Evolutionary conservation across 2,888 invertebrate species (phyloP), one percentile per base, ranked within the genome.

Genomic region (Tetragnatha montana): DNA sequence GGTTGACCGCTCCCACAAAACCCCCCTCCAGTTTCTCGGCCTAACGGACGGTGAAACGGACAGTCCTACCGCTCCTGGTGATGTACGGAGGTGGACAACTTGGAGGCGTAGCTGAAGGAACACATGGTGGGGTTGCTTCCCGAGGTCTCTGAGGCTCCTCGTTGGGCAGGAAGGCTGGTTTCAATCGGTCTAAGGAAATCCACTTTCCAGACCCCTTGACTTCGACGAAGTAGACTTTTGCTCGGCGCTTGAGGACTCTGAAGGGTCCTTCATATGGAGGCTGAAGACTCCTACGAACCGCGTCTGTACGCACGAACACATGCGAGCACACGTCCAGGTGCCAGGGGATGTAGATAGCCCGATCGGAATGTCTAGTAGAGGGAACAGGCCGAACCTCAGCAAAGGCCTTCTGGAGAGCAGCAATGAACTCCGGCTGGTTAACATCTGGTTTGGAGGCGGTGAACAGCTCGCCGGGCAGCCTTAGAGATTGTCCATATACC

Each of bases 401-500:
- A 71, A 71, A 71, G 8, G 71, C 71, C 6, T 17, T 71, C 22
- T 71, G 12, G 4, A 71, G n/a, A 10, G 19, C n/a, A 8, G 19
- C 22, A 22, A n/a, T 71, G n/a, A 71, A 71, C 0, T 74, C 74
- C 47, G 74, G 22, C 17, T 74, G 74, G 47, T 22, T n/a, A 74
- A 21, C 10, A 1, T 74, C 21, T 0, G 21, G 7, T 21, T 21
- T 7, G 47, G 22, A 6, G 6, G 19, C 21, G 8, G 6, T 17
- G n/a, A 75, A 49, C 4, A 75, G n/a, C 49, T 75, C 49, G 0
- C 75, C 75, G 1, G 83, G 83, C 7, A 83, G 51, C 60, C 68
- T 74, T 8, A 83, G 12, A 0, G 83, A 73, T 8, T 35, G 47
- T 35, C 74, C 74, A 50, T 83, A 83, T 10, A 83, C 83, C 3